Conservation (phyloP, 1,140 invertebrate species). For the Pseudomyrmex sp. region DNA sequence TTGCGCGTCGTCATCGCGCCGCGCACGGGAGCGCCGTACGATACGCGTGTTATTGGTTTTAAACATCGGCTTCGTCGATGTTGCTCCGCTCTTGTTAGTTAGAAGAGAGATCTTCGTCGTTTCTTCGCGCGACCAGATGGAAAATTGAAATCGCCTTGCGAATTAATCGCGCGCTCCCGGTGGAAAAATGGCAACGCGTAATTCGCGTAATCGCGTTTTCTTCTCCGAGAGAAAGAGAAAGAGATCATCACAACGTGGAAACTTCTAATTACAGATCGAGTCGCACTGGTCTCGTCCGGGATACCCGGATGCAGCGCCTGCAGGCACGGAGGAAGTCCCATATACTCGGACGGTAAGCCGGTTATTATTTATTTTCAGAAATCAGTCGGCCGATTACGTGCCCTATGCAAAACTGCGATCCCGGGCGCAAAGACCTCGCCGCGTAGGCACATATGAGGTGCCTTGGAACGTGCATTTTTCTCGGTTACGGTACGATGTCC, state of each 20-base stretch:
- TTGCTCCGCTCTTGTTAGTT: not conserved
- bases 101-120: not conserved
- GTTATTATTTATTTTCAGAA: slow-evolving; percentile 48
- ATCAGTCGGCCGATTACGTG: slow-evolving; percentile 22
- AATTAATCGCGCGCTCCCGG: slow-evolving; percentile 4
- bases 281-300: slow-evolving; percentile 81
- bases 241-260: slow-evolving; percentile 46
- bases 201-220: slow-evolving; percentile 20
- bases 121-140: not conserved
- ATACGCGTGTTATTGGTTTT: not conserved
- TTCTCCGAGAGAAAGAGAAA: not conserved
- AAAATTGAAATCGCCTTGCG: not conserved
- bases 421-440: slow-evolving; percentile 7
- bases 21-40: not conserved
- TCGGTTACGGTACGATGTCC: slow-evolving; percentile 3
- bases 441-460: not conserved
- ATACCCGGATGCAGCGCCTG: slow-evolving; percentile 80
- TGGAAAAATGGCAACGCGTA: slow-evolving; percentile 19
- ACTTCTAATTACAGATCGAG: slow-evolving; percentile 77
- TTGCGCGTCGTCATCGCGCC: not conserved
- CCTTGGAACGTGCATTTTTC: slow-evolving; percentile 1
- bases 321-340: slow-evolving; percentile 79
- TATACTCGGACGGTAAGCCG: slow-evolving; percentile 78
- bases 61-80: not conserved
- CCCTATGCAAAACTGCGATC: slow-evolving; percentile 19